Evolutionary conservation across 1,140 invertebrate species (phyloP), one percentile per base, ranked within the genome.

Genomic region (Ceratosolen solmsi): DNA sequence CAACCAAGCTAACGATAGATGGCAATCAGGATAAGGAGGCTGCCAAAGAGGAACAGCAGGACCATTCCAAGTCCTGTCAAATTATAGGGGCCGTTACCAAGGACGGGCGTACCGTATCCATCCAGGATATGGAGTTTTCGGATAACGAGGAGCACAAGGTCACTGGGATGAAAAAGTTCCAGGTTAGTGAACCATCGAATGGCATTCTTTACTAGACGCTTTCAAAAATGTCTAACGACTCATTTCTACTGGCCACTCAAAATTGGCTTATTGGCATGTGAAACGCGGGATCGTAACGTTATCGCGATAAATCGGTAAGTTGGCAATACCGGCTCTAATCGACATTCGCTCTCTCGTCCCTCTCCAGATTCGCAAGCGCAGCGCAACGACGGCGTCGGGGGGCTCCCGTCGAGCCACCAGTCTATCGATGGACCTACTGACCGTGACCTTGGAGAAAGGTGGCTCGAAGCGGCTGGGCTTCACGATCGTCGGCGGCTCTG

Each of bases 401-500:
- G 77, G 74, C 54, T n/a, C 84, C 0, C 85, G 87, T 38, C 84
- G 89, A 63, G 87, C 87, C 0, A 84, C 87, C 0, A 90, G 89
- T 76, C 75, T 90, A 0, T 88, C 88, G 0, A 85, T 89, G 81
- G 88, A 92, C 68, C 79, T 89, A n/a, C 17, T 91, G 11, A 89
- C 90, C 0, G 77, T 92, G 15, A 84, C 81, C 5, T 91, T 95
- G 79, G 91, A 94, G 79, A 96, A 95, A 87, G 94, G 94, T 0
- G 87, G 92, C 0, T 90, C 93, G 11, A 93, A 93, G 63, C 95
- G 95, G 86, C 93, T 96, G 1, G 95, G 95, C 0, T 96, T 96
- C 85, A 94, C 94, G 56, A 95, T 96, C 77, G 95, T 96, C 11
- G 95, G 95, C 0, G 95, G 95, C 3, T 92, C 92, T 25, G 95